These are phyloP conservation scores for Sesia bembeciformis DNA, from an alignment of 2,888 invertebrate species.

Conservation along the genomic window DNA sequence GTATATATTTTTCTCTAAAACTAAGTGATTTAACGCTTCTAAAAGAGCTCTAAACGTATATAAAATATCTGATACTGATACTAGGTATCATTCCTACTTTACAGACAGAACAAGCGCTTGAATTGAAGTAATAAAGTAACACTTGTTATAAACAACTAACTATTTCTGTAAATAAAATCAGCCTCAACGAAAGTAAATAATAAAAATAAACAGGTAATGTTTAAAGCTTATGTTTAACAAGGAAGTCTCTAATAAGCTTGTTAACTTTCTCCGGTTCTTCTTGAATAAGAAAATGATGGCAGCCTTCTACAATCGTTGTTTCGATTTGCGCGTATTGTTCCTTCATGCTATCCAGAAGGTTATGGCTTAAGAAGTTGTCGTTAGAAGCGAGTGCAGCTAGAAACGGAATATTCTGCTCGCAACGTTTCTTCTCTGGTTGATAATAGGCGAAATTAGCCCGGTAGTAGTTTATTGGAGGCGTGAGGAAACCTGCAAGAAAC, in stretches of 20 bases:
- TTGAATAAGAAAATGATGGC: constrained; percentile 72
- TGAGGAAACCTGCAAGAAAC: constrained; percentile 60
- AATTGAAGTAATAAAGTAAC: too few relatives aligned
- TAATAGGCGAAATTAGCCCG: constrained; percentile 51
- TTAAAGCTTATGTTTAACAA: constrained; percentile 40
- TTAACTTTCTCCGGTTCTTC: constrained; percentile 70
- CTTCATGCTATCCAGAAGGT: constrained; percentile 39
- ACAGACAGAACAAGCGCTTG: too few relatives aligned
- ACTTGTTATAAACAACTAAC: too few relatives aligned
- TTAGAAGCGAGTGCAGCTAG: constrained; percentile 54
- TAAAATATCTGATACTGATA: too few relatives aligned
- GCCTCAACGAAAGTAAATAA: too few relatives aligned
- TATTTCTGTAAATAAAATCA: too few relatives aligned
- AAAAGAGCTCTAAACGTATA: too few relatives aligned
- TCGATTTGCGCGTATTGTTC: constrained; percentile 52
- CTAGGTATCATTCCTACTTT: too few relatives aligned
- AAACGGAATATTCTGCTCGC: constrained; percentile 48
- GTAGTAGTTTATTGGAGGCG: constrained; percentile 74
- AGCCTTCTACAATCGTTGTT: constrained; percentile 49
- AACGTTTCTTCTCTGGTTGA: constrained; percentile 26
- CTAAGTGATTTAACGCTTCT: too few relatives aligned
- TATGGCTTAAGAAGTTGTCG: constrained; percentile 44
- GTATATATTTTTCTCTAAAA: too few relatives aligned
- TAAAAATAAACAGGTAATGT: too few relatives aligned
- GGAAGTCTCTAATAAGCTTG: constrained; percentile 60